Base-by-base conservation (phyloP, 2,888 invertebrate genomes). In the Nowickia ferox region DNA sequence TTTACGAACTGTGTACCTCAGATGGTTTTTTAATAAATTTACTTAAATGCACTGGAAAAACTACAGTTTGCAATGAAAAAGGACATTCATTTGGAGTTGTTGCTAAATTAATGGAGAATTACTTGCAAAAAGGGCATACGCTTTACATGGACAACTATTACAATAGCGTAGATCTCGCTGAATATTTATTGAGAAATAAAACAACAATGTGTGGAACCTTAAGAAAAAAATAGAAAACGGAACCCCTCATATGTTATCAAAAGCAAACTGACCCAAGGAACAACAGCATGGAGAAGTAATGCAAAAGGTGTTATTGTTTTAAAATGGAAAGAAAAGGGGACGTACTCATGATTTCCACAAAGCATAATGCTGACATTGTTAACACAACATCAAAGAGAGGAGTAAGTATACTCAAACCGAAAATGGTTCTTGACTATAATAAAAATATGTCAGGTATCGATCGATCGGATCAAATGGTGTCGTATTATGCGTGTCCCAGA, bases 11-110 rank as follows among this genome's bases (percentile, higher is more conserved):
- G 9, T 55, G 42, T 69, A 55, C 6, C 19, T n/a, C 55, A 55
- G 55, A 53, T 19, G 44, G 44, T 8, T 44, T 44, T 44, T 44
- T 44, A 44, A 2, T 44, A 44, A 44, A 44, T 9, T 44, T 44
- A n/a, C 38, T 61, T 61, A 61, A n/a, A 38, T 74, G 61, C n/a
- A 74, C 61, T 38, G 40, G 74, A 30, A 48, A 74, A 61, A 8
- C 9, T 61, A 61, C 51, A 19, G 19, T 72, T 71, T 44, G 6
- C 10, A 55, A 57, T 57, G 71, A 44, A 71, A 71, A 71, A 57
- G 57, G 57, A 46, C 72, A 48, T 57, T 42, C 57, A 57, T 72
- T 72, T 72, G 57, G 38, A 51, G 55, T 69, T 69, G 69, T 55
- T 55, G 55, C 53, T 53, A 55, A 69, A 6, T 42, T 71, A 71